Evolutionary conservation across 2,113 vertebrate genomes (phyloP), one percentile per base, ranked within the genome.

Genomic region (Procavia capensis): DNA sequence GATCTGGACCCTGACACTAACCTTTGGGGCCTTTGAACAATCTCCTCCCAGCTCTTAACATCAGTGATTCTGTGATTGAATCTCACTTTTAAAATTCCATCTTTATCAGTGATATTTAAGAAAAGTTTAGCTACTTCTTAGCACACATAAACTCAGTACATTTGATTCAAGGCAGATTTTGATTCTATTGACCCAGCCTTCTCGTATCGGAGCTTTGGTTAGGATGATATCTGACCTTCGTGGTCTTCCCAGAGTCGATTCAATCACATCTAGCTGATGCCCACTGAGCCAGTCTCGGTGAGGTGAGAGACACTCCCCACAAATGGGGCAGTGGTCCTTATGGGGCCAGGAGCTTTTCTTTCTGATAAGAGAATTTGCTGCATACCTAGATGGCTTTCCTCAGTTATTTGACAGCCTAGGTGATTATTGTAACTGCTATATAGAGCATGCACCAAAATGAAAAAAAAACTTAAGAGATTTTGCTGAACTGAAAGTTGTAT

Each of bases 131-230:
- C 43, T 91, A 43, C n/a, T 92, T 84, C 59, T 45, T 88, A n/a
- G 47, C n/a, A 54, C 39, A 78, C 57, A 72, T 4, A 41, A 88
- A 14, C 36, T 7, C 20, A 79, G 27, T 45, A 14, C 27, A 36
- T 80, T 79, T 85, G 75, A 84, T 85, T 50, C 45, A 85, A 85
- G 45, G 61, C 10, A 50, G 41, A 41, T 88, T 90, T 96, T 14
- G 81, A 75, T 47, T 61, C 54, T 91, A 27, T 47, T 78, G 16
- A 34, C 29, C 75, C 20, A 9, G 29, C 75, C 43, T 45, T 19
- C 29, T 50, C 72, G 16, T 41, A 14, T 34, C 34, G 66, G n/a
- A 20, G 47, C 64, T 88, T 78, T 63, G 27, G 20, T 82, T 79
- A 86, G 74, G 84, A 80, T 83, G 2, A 74, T 34, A 61, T 93